phyloP scores from a whole-genome alignment of 2,888 invertebrate species.

The Limnephilus marmoratus region DNA sequence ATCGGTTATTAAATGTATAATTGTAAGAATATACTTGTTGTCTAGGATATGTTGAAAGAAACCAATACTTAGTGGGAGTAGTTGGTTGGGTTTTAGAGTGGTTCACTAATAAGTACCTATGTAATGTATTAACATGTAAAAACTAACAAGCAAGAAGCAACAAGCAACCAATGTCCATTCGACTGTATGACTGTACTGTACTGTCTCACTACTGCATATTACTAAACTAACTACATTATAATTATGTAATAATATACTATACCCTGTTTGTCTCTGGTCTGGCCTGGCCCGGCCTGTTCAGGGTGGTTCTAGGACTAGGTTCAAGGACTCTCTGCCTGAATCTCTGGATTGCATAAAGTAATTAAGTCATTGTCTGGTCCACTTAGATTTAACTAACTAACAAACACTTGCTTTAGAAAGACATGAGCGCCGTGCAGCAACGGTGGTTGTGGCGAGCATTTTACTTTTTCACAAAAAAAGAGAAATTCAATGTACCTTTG shows the following conservation, averaged over 20 bases:
- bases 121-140: background rate
- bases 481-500: constrained; percentile 57
- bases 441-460: constrained; percentile 33
- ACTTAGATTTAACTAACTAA: constrained; percentile 56
- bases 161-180: background rate
- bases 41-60: background rate
- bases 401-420: constrained; percentile 35
- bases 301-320: background rate
- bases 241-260: background rate
- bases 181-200: background rate
- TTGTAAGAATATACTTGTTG: constrained; percentile 74
- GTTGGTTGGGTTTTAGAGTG: background rate
- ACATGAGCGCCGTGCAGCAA: background rate
- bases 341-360: constrained; percentile 59
- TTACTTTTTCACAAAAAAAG: constrained; percentile 50
- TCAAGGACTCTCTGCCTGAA: constrained; percentile 61
- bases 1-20: constrained; percentile 70
- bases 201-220: background rate
- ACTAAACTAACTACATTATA: background rate
- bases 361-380: constrained; percentile 64
- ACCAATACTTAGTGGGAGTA: constrained; percentile 43
- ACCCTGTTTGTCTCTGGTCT: too few relatives aligned
- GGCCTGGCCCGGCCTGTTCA: too few relatives aligned
- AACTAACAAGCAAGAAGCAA: background rate
- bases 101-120: background rate